Conservation (phyloP, 2,797 vertebrate species). For the Hippocampus kuda region DNA sequence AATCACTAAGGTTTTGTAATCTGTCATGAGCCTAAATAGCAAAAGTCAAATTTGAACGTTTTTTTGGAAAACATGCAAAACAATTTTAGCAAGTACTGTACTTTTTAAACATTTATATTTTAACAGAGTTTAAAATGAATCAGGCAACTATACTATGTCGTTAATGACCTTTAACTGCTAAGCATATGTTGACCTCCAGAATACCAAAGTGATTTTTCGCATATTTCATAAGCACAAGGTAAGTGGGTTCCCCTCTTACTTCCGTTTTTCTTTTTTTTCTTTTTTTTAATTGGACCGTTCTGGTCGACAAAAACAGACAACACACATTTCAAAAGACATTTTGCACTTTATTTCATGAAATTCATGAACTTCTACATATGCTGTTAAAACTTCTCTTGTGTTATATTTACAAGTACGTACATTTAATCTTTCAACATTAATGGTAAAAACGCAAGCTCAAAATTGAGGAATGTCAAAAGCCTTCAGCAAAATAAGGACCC, state of each 20-base stretch:
- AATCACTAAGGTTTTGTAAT: no score
- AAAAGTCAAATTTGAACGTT: not conserved
- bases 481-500: constrained; percentile 39
- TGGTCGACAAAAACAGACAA: constrained; percentile 25
- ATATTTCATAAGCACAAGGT: no score
- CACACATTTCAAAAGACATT: constrained; percentile 48
- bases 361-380: constrained; percentile 38
- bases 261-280: not conserved
- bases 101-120: no score
- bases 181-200: no score
- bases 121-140: no score
- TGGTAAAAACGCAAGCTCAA: constrained; percentile 47
- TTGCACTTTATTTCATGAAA: constrained; percentile 53
- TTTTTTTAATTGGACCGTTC: not conserved
- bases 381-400: constrained; percentile 24
- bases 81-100: no score
- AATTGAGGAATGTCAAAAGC: constrained; percentile 28
- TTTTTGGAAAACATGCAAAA: no score
- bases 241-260: not conserved
- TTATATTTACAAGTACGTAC: constrained; percentile 55
- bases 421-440: constrained; percentile 30
- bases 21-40: no score
- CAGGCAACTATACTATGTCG: no score
- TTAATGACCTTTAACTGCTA: no score
- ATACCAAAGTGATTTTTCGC: no score